These are phyloP conservation scores for Megalonaias nervosa DNA, from an alignment of 1,140 invertebrate genomes.

Conservation along the genomic window DNA sequence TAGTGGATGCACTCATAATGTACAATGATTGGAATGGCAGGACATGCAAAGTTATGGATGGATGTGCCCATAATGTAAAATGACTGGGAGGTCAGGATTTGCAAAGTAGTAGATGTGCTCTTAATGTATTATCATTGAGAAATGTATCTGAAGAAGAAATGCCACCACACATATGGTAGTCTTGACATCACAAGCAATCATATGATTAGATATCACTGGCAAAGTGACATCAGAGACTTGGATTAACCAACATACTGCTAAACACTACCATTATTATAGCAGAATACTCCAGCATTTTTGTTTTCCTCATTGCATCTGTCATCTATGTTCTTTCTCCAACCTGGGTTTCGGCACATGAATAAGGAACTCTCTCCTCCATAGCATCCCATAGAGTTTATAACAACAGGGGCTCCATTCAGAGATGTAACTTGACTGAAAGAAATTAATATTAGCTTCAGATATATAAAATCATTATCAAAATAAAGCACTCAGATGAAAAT, in stretches of 20 bases:
- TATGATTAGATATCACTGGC: no score
- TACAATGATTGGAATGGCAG: no score
- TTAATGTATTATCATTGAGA: no score
- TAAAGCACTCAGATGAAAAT: neutral
- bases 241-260: neutral
- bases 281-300: slow-evolving; percentile 43
- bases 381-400: slow-evolving; percentile 39
- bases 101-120: no score
- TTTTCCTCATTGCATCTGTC: slow-evolving; percentile 27
- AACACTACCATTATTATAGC: slow-evolving; percentile 45
- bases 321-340: slow-evolving; percentile 44
- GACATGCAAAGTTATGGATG: no score
- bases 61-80: no score
- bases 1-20: no score
- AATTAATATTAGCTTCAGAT: slow-evolving; percentile 1
- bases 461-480: neutral
- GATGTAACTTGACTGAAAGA: slow-evolving; percentile 16
- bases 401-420: slow-evolving; percentile 19
- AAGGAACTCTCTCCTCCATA: slow-evolving; percentile 43
- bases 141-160: no score
- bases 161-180: no score
- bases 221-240: neutral
- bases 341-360: slow-evolving; percentile 45
- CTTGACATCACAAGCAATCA: no score
- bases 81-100: no score